These are phyloP conservation scores for Osedax fenrisi DNA, from an alignment of 2,888 invertebrate species.

Conservation along the genomic window DNA sequence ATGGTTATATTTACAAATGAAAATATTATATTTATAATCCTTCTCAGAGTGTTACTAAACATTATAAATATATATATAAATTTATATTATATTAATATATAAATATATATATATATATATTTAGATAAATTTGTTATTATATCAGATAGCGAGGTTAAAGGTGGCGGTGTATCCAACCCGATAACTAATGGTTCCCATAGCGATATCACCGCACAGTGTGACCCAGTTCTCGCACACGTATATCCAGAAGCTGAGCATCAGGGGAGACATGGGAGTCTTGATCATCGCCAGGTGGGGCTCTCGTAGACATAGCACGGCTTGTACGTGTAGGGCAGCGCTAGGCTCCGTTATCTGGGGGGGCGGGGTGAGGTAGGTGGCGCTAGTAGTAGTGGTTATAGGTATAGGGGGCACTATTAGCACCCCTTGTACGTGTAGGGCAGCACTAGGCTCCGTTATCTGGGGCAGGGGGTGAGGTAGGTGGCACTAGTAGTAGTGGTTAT, in stretches of 20 bases:
- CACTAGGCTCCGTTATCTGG: not conserved
- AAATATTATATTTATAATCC: no score
- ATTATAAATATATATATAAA: no score
- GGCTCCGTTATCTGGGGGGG: not conserved
- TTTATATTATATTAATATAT: no score
- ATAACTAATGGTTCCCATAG: slow-evolving; percentile 23
- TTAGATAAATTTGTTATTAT: no score
- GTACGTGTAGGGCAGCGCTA: slow-evolving; percentile 32
- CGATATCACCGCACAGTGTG: slow-evolving; percentile 35
- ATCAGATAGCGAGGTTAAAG: no score
- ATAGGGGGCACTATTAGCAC: no score
- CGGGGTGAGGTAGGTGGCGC: no score
- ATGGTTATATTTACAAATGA: no score
- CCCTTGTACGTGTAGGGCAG: slow-evolving; percentile 35
- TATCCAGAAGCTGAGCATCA: slow-evolving; percentile 36
- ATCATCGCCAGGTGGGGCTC: slow-evolving; percentile 35
- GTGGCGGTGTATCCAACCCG: not conserved
- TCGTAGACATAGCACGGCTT: slow-evolving; percentile 35
- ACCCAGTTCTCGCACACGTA: slow-evolving; percentile 35
- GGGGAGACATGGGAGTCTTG: slow-evolving; percentile 35
- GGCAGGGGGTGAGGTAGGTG: not conserved
- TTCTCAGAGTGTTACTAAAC: no score
- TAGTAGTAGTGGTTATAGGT: no score
- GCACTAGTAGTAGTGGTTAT: no score
- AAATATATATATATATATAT: no score